Evolutionary conservation across 2,888 invertebrate genomes (phyloP), one percentile per base, ranked within the genome.

Genomic region (Ennomos quercinarius): DNA sequence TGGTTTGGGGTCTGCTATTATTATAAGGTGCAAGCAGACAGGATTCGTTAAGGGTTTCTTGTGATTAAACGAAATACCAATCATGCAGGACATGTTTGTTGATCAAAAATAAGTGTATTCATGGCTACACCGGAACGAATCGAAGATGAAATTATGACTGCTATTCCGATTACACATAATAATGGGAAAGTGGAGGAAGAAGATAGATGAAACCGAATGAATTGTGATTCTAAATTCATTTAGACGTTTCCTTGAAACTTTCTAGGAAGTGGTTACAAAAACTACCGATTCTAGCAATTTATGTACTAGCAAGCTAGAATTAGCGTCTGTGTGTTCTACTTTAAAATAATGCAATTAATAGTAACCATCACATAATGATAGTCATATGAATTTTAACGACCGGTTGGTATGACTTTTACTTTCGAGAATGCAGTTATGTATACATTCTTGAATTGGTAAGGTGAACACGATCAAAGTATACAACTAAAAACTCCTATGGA

Each of bases 331-430:
- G 47, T 58, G 48, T 11, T 40, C 53, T 49, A 58, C 44, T 53
- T 58, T 44, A 17, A 53, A 40, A 8, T 45, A 44, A 44, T 37
- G 44, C 46, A 59, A 59, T 54, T 50, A 54, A 50, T 50, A 45
- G 50, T 43, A 37, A 59, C 50, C 46, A 45, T 38, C 50, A 27
- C 12, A 49, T 54, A 59, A 59, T 59, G 54, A 59, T 45, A 50
- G 54, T 38, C 59, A 9, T 50, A 37, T 35, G 41, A 35, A 45
- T 46, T 9, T 42, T 50, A 58, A 52, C 39, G 41, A 50, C 10
- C 49, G n/a, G 36, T 39, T 27, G 17, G 36, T 35, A 44, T 39
- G 52, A 49, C 48, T 54, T 48, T 59, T 59, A 59, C 58, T 59
- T 59, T 59, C 58, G 39, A 54, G 44, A 53, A 59, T 45, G 51